Conservation (phyloP, 1,140 invertebrate species). For the Caenorhabditis briggsae region DNA sequence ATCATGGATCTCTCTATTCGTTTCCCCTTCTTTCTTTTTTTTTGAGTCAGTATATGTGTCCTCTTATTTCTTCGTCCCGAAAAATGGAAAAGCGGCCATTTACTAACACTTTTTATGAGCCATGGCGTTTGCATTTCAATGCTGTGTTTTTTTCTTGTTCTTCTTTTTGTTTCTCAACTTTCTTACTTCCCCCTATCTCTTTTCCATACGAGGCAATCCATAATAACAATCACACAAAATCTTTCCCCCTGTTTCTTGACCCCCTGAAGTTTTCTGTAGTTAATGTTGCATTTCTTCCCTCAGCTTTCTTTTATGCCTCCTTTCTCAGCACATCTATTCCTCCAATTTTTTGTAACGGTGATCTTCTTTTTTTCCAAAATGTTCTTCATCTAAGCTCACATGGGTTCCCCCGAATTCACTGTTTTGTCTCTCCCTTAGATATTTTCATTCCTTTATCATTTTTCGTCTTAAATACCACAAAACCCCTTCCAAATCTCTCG, state of each 20-base stretch:
- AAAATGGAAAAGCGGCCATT: not conserved
- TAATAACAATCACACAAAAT: conserved; percentile 31
- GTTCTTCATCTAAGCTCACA: conserved; percentile 12
- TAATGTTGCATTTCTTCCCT: conserved; percentile 44
- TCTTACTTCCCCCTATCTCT: conserved; percentile 9
- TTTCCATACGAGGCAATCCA: conserved; percentile 54
- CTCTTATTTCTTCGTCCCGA: not conserved
- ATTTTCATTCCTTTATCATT: conserved; percentile 10
- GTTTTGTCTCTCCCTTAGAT: not conserved
- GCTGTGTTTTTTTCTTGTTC: not conserved
- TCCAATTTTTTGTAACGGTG: conserved; percentile 56
- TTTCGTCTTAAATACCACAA: conserved; percentile 6
- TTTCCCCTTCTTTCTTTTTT: not conserved
- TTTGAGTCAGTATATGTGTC: not conserved
- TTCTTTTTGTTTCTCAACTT: not conserved
- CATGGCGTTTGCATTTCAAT: conserved; percentile 43
- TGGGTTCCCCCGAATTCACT: conserved; percentile 41
- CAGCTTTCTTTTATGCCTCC: not conserved
- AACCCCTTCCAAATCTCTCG: not conserved
- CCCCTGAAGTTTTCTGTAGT: conserved; percentile 4
- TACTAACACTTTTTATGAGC: not conserved
- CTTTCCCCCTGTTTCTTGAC: not conserved
- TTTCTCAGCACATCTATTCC: conserved; percentile 53
- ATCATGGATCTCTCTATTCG: conserved; percentile 20
- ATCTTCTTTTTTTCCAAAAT: conserved; percentile 39